Evolutionary conservation across 2,113 vertebrate species (phyloP), one percentile per base, ranked within the genome.

Genomic region (Crotalus helleri): DNA sequence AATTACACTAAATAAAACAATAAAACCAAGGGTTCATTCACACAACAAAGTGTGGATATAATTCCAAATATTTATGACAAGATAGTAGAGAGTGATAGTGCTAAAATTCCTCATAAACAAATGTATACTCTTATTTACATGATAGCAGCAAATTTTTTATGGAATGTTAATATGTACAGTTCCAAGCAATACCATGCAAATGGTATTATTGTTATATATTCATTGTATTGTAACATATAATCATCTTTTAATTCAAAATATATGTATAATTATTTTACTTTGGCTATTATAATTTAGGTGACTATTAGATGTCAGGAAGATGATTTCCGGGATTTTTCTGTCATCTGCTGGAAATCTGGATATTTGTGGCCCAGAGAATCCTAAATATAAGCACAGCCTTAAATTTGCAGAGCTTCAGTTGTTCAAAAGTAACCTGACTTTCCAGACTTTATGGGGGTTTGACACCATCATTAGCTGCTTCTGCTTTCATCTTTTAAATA

Each of bases 401-500:
- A 86, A 74, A 89, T 92, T 55, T 74, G 61, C n/a, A 89, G 57
- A 2, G 29, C 3, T 58, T 5, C 21, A 58, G 1, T 55, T 92
- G 53, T 51, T 2, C 59, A 81, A 1, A 1, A 1, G 33, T 19
- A 90, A 49, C 51, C 3, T 85, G 44, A 24, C 12, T 92, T 92
- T 86, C 44, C 44, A 49, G 23, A 24, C 86, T 91, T 58, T 33
- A 19, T 2, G 3, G 21, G 86, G 88, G 44, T 61, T 17, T 0
- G 0, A 91, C 86, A 53, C 87, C 88, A 33, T 94, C 4, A 0
- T 93, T 94, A 94, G 88, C 0, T 0, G 51, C 91, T 92, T 94
- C 55, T 85, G 91, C 92, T 57, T 92, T 92, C 92, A 89, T 94
- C 95, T 87, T 88, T 91, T 93, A 64, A 54, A 58, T 24, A 74